Percentiles rank a stretch among this genome's conserved stretches.
These are phyloP conservation scores for Sebastolobus alascanus DNA, from an alignment of 2,797 vertebrate genomes.

Conservation along the genomic window DNA sequence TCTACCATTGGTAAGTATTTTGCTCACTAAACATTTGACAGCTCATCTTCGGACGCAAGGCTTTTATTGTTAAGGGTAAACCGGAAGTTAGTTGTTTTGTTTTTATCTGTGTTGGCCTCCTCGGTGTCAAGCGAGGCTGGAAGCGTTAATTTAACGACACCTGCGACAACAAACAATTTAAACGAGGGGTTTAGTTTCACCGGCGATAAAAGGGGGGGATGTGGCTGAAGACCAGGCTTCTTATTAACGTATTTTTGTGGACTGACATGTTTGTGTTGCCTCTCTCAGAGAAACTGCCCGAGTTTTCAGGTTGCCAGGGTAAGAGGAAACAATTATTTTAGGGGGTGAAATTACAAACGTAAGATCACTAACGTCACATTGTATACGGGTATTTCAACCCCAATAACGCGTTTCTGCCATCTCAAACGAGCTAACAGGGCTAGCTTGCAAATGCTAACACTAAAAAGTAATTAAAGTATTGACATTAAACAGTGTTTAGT, in stretches of 20 bases:
- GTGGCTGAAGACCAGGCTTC: background rate
- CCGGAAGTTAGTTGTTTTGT: conserved; percentile 25
- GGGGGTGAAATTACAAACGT: background rate
- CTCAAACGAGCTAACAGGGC: background rate
- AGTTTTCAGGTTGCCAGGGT: conserved; percentile 65
- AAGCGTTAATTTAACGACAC: conserved; percentile 33
- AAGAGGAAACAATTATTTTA: conserved; percentile 48
- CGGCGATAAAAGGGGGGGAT: background rate
- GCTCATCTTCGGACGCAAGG: background rate
- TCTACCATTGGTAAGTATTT: background rate
- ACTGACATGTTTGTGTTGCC: conserved; percentile 45
- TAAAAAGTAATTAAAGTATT: background rate
- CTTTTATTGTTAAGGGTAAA: conserved; percentile 49
- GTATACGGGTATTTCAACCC: background rate
- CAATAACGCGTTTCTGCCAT: rapidly evolving
- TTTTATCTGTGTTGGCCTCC: conserved; percentile 36
- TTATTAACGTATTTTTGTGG: background rate
- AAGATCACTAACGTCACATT: background rate
- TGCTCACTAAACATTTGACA: background rate
- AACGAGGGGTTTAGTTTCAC: background rate
- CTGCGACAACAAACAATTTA: conserved; percentile 12
- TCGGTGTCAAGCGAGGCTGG: conserved; percentile 23
- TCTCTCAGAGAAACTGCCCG: conserved; percentile 40
- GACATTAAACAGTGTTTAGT: background rate
- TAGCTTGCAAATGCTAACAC: conserved; percentile 5